Percentiles rank a stretch among this genome's conserved stretches.
phyloP scores from a whole-genome alignment of 2,888 invertebrate species.

The Cistogaster globosa region DNA sequence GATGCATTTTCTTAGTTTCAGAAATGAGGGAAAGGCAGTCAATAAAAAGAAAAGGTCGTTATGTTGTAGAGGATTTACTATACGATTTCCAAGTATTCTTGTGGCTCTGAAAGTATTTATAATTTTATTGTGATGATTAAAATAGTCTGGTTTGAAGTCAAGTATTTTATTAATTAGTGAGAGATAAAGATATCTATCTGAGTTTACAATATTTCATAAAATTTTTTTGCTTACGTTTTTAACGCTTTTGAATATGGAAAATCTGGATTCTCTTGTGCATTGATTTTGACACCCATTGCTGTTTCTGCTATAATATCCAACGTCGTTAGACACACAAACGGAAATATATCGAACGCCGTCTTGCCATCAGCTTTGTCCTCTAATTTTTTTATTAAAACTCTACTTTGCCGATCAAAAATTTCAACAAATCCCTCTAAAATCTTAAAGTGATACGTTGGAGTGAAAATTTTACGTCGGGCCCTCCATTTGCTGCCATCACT shows the following conservation, averaged over 20 bases:
- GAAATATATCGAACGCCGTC: constrained; percentile 76
- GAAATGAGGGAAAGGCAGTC: constrained; percentile 40
- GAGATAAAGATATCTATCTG: no score
- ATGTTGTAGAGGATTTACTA: constrained; percentile 65
- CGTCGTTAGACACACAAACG: constrained; percentile 80
- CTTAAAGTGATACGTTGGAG: constrained; percentile 65
- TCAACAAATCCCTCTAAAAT: constrained; percentile 87
- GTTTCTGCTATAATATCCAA: constrained; percentile 73
- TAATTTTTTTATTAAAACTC: constrained; percentile 85
- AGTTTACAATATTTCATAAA: no score
- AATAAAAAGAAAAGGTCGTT: constrained; percentile 49
- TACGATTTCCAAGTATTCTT: constrained; percentile 59
- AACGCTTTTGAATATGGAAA: constrained; percentile 88
- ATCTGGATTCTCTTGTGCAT: constrained; percentile 84
- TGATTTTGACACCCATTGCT: constrained; percentile 75
- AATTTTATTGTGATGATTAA: no score
- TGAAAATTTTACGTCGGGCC: constrained; percentile 64
- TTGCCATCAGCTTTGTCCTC: constrained; percentile 80
- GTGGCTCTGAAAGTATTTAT: constrained; percentile 52
- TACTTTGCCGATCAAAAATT: constrained; percentile 87
- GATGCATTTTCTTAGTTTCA: constrained; percentile 49
- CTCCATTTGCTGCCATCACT: constrained; percentile 68
- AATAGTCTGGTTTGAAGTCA: no score
- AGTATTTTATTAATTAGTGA: no score
- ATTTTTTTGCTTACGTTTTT: constrained; percentile 83